Evolutionary conservation across 2,113 vertebrate genomes (phyloP), one percentile per base, ranked within the genome.

Genomic region (Pyrgilauda ruficollis): DNA sequence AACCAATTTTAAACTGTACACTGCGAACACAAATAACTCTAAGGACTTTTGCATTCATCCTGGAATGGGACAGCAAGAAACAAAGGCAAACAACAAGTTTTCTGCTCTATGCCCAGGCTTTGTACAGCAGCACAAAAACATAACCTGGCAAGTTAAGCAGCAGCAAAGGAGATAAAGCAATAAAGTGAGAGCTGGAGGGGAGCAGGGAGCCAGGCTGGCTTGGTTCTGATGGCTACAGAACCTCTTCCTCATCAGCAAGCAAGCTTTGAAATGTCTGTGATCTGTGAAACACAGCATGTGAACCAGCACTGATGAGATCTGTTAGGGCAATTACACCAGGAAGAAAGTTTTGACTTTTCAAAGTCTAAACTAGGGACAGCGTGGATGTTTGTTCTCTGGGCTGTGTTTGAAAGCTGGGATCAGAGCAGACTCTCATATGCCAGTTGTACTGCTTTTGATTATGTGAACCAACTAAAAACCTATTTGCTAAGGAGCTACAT

Each of bases 241-340:
- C 21, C 30, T 67, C 94, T 52, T 68, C 69, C 73, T 92, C 66
- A 78, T 52, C 86, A 94, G 80, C 91, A 74, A 70, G 72, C 18
- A 7, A 67, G 44, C 69, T 91, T 28, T 84, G 91, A 87, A 87
- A 68, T 18, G 31, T 6, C 80, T 84, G 46, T 72, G 87, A 84
- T 82, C 64, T 93, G 84, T 74, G 86, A 92, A 92, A 89, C 88
- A 30, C 88, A 95, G 86, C 87, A 39, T 72, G 86, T 28, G 91
- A 96, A 94, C 93, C 80, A 12, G 43, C 66, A 41, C 64, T 84
- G 91, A 95, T 50, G 59, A 94, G 72, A 90, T 94, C 92, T 95
- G 79, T 72, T 53, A 92, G 86, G 83, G 76, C 94, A 95, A 93
- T 94, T 91, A 93, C 64, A 70, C 0, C 1, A 81, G 64, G 56